Base-by-base conservation (phyloP, 1,140 invertebrate species). In the Homalodisca vitripennis region DNA sequence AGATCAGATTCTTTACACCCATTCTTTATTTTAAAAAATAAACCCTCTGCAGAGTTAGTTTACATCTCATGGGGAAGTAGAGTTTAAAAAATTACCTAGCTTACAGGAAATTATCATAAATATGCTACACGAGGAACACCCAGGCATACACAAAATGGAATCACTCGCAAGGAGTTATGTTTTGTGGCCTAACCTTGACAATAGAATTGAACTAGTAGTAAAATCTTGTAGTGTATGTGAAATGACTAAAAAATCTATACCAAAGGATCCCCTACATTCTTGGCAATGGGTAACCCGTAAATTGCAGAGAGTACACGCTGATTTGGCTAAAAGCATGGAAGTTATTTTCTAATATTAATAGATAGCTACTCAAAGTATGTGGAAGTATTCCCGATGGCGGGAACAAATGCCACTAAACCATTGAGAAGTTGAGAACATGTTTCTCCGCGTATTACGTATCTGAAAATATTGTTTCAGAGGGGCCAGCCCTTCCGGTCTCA, bases 91-190 rank as follows among this genome's bases (percentile, higher is more conserved):
- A n/a, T 20, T 20, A 24, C 22, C 48, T 53, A 14, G 3, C 3
- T 22, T 53, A n/a, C 12, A 24, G 20, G 22, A 53, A 53, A 24
- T 6, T 6, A 24, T 53, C 13, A n/a, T 53, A 12, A 3, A 53
- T 53, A 13, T 53, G 48, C 48, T 53, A 6, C 48, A 53, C 22
- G 48, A 53, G 20, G 48, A 53, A 24, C 48, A 53, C 20, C 48
- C 48, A n/a, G 48, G 48, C 20, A 24, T 53, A n/a, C 6, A 6
- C 6, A 53, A 20, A 24, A 53, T 53, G 48, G 20, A 53, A 53
- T n/a, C 22, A 3, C 20, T 53, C 3, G 12, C 13, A 3, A 13
- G 48, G 6, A 53, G 48, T 22, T 53, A 53, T 22, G 48, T 53
- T 12, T 53, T 6, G 48, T 53, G 48, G 48, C 48, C 48, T 12